Evolutionary conservation across 2,888 invertebrate species (phyloP), one percentile per base, ranked within the genome.

Genomic region (Micoletzkya japonica): DNA sequence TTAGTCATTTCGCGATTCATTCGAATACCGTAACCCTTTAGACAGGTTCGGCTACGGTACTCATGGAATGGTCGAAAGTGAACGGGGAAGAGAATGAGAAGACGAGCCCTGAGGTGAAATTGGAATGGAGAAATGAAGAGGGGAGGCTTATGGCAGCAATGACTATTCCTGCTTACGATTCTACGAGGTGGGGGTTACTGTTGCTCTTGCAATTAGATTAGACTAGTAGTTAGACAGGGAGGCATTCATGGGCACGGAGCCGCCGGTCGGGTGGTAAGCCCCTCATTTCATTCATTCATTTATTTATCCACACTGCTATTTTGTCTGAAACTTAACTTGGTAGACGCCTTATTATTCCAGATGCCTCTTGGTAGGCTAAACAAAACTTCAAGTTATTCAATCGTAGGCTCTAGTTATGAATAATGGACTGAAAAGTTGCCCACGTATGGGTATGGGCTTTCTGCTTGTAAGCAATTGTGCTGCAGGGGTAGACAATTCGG

Each of bases 161-260:
- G 20, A 37, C 44, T 2, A 69, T 85, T 6, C 58, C 72, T 30
- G 75, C 78, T 10, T 84, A 84, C 71, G 78, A 85, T 73, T 84
- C 84, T 7, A 79, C 44, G 20, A 67, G 67, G 67, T 64, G 6
- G 14, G n/a, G n/a, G n/a, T n/a, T n/a, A n/a, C n/a, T n/a, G n/a
- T n/a, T n/a, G n/a, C n/a, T n/a, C n/a, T n/a, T n/a, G n/a, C n/a
- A n/a, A n/a, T n/a, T n/a, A n/a, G n/a, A n/a, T n/a, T n/a, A n/a
- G n/a, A n/a, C n/a, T n/a, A n/a, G n/a, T n/a, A n/a, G n/a, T n/a
- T n/a, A n/a, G n/a, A n/a, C n/a, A n/a, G n/a, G n/a, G n/a, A n/a
- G 10, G 44, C 80, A 52, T 71, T 72, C 60, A 68, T 32, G 56
- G 64, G 52, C 6, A 79, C 80, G 54, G 64, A 63, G 44, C 44